Evolutionary conservation across 2,113 vertebrate genomes (phyloP).

Genomic region (Otis tarda): DNA sequence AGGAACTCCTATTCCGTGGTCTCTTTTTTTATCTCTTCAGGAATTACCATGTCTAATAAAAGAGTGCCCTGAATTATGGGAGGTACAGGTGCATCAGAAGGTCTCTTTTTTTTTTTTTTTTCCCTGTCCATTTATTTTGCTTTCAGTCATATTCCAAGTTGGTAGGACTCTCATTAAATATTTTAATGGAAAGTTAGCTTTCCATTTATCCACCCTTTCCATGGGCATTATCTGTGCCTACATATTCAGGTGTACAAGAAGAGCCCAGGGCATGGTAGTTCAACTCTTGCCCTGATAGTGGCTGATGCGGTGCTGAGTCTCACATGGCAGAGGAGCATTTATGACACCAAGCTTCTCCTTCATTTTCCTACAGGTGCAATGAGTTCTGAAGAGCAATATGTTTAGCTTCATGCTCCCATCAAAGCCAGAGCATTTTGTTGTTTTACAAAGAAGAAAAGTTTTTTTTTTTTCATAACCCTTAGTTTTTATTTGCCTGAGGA

Average conservation of each 20-base stretch:
- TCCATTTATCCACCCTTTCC: background rate
- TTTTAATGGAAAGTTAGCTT: background rate
- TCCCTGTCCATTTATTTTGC: background rate
- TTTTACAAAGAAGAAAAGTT: background rate
- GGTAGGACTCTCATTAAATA: background rate
- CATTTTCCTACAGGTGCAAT: background rate
- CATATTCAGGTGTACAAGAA: background rate
- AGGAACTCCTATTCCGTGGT: background rate
- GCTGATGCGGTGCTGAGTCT: background rate
- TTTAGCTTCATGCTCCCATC: background rate
- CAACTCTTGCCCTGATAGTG: background rate
- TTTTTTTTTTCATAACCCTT: background rate
- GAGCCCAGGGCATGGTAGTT: background rate
- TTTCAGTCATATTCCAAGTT: background rate
- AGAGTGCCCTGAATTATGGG: background rate
- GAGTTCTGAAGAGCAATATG: background rate
- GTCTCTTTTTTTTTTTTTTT: background rate
- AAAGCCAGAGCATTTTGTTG: background rate
- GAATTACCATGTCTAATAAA: background rate
- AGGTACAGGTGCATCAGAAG: background rate
- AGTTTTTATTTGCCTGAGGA: background rate
- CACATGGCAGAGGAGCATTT: rapidly evolving
- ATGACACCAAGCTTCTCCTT: background rate
- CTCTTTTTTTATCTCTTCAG: background rate
- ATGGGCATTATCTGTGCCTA: background rate